phyloP scores from a whole-genome alignment of 2,888 invertebrate genomes.

The Deilephila porcellus region DNA sequence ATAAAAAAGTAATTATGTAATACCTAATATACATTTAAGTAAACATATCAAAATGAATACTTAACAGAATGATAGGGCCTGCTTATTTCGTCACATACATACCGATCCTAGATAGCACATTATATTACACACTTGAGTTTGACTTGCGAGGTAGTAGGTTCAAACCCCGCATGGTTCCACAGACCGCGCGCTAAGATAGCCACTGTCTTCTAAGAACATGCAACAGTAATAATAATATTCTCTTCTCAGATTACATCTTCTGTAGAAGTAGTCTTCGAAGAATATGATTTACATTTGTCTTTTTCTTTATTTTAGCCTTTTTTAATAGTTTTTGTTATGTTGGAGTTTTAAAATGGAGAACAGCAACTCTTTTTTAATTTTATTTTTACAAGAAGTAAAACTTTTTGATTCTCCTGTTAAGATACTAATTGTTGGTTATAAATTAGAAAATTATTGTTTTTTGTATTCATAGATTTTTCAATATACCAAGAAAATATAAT shows the following conservation, averaged over 20 bases:
- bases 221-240: constrained; percentile 39
- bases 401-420: too few relatives aligned
- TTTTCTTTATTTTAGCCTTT: background rate
- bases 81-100: background rate
- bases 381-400: too few relatives aligned
- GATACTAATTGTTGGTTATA: too few relatives aligned
- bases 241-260: constrained; percentile 36
- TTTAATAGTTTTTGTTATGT: background rate
- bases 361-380: background rate
- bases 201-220: constrained; percentile 50
- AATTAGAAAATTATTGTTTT: too few relatives aligned
- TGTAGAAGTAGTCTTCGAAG: constrained; percentile 38
- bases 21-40: too few relatives aligned
- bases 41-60: background rate
- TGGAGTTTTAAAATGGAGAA: too few relatives aligned
- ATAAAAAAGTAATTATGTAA: too few relatives aligned
- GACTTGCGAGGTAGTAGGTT: constrained; percentile 37
- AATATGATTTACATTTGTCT: constrained; percentile 40
- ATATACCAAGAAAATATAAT: too few relatives aligned
- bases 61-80: background rate
- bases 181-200: constrained; percentile 43
- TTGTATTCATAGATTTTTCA: too few relatives aligned
- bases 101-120: constrained; percentile 9
- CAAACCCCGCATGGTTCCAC: constrained; percentile 48
- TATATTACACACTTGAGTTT: background rate